Percentiles rank a stretch among this genome's conserved stretches.
These are phyloP conservation scores for Ornithoptera alexandrae DNA, from an alignment of 2,888 invertebrate genomes.

Conservation along the genomic window DNA sequence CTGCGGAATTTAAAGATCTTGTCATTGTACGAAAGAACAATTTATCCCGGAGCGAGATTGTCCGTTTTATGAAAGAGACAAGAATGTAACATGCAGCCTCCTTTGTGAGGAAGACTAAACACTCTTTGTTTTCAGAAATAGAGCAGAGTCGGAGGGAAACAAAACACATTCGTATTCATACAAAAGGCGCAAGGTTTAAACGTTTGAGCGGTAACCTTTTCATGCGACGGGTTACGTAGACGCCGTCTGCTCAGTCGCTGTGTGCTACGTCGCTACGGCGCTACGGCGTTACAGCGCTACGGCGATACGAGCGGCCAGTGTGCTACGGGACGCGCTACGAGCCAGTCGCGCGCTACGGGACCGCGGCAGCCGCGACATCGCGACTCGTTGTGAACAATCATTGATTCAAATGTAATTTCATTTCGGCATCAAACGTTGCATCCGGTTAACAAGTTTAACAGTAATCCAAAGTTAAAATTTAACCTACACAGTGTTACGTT, in stretches of 20 bases:
- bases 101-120: conserved; percentile 55
- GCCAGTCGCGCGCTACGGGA: conserved; percentile 43
- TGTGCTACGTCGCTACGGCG: conserved; percentile 46
- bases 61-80: conserved; percentile 11
- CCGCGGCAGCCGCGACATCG: conserved; percentile 23
- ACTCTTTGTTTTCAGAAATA: conserved; percentile 63
- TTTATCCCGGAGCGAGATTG: conserved; percentile 2
- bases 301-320: conserved; percentile 47
- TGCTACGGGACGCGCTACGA: conserved; percentile 56
- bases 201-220: conserved; percentile 70
- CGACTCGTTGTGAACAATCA: conserved; percentile 47
- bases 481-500: background rate
- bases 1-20: conserved; percentile 7
- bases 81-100: conserved; percentile 30
- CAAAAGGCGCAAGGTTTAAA: conserved; percentile 71
- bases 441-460: background rate
- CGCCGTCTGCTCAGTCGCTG: conserved; percentile 48
- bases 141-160: conserved; percentile 53
- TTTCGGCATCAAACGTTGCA: background rate
- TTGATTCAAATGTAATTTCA: conserved; percentile 23
- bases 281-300: conserved; percentile 42
- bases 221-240: conserved; percentile 45
- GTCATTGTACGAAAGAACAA: conserved; percentile 15
- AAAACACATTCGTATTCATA: conserved; percentile 68
- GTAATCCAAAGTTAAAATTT: background rate